These are phyloP conservation scores for Brachionus rubens DNA, from an alignment of 1,140 invertebrate species.

Conservation along the genomic window DNA sequence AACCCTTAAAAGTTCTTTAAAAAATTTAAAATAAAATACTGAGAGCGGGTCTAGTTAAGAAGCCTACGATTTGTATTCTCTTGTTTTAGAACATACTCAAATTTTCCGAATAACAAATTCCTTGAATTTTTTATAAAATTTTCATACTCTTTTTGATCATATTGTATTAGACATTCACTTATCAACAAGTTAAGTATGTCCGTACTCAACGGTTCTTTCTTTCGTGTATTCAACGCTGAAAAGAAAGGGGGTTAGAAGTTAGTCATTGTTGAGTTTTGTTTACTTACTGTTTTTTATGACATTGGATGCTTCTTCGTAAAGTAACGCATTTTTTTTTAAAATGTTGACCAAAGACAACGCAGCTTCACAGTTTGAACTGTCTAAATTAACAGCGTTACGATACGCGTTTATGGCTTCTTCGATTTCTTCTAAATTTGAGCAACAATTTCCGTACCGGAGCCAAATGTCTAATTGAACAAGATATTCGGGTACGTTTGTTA, in stretches of 20 bases:
- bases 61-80: conserved; percentile 7
- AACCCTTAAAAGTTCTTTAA: not conserved
- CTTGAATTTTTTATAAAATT: conserved; percentile 29
- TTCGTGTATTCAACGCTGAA: conserved; percentile 17
- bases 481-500: conserved; percentile 26
- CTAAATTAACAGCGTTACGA: conserved; percentile 34
- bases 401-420: conserved; percentile 43
- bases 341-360: conserved; percentile 23
- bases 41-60: not conserved
- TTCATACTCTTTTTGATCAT: conserved; percentile 9
- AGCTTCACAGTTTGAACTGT: conserved; percentile 12
- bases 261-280: not conserved
- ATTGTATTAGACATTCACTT: conserved; percentile 13
- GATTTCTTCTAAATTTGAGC: not conserved
- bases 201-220: not conserved
- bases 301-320: conserved; percentile 24
- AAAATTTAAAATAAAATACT: not conserved
- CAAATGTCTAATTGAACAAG: conserved; percentile 38
- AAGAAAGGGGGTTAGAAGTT: too few relatives aligned
- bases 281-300: conserved; percentile 43
- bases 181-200: conserved; percentile 28
- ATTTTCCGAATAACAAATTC: conserved; percentile 22
- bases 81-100: conserved; percentile 3
- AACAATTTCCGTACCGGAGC: conserved; percentile 42
- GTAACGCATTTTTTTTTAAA: conserved; percentile 17